Evolutionary conservation across 2,888 invertebrate genomes (phyloP), one percentile per base, ranked within the genome.

Genomic region (Ramazzottius varieornatus): DNA sequence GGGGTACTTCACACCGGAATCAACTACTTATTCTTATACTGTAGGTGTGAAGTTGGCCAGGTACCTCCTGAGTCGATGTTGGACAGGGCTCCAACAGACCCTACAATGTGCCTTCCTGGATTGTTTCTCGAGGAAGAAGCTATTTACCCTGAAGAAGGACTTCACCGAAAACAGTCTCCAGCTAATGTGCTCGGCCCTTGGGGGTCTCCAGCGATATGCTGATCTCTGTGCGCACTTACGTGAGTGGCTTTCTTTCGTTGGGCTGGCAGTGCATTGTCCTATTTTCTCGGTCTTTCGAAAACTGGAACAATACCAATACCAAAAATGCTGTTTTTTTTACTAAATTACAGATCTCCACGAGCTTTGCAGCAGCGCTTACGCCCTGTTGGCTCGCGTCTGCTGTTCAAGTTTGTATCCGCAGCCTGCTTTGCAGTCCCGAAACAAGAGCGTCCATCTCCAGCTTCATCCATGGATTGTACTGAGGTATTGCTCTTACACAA

Each of bases 381-480:
- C 54, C 8, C 54, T 54, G 54, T 29, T 54, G 24, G 54, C 54
- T 4, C 13, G 54, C 16, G 54, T 54, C n/a, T 54, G 54, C 54
- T 54, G 54, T 29, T 54, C 54, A 8, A 54, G 54, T 54, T 29
- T 54, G 20, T 54, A 54, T 54, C 54, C 54, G 4, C 29, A 16
- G 4, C 54, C 54, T 8, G 20, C 54, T 4, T 54, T 54, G 24
- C 20, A 54, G 40, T 40, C 40, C 40, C 40, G 20, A 8, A 20
- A 20, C 20, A 20, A 40, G 8, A 40, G 20, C 8, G 8, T 20
- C 40, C 54, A 16, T 13, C 54, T 54, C 16, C 54, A 24, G n/a
- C 54, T 54, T 54, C 54, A 54, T 54, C 54, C 54, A 4, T 54
- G 54, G 54, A 54, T 4, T 29, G 54, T 54, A 29, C 29, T 54